A percentile compares a stretch with the other conserved stretches of the same genome.
Evolutionary conservation across 2,113 vertebrate species (phyloP).

Genomic region (Prionailurus bengalensis): DNA sequence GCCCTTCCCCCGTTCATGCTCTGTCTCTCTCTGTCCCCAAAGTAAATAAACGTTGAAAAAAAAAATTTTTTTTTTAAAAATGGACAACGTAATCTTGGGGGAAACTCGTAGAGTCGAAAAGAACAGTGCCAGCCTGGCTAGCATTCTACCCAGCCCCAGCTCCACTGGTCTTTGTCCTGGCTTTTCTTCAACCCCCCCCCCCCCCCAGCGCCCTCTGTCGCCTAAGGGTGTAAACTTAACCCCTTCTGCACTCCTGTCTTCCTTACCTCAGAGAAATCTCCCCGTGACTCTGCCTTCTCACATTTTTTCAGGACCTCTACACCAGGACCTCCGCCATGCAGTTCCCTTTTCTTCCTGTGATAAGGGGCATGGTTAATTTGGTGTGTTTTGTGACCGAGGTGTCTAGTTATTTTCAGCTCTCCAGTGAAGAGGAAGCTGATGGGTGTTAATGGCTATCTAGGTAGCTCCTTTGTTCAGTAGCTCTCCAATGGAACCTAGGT

Average conservation of each 20-base stretch:
- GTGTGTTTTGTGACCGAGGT: background rate
- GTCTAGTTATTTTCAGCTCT: background rate
- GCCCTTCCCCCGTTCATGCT: too few relatives aligned
- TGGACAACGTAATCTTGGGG: background rate
- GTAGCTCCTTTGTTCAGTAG: background rate
- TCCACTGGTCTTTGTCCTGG: background rate
- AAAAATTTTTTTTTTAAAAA: background rate
- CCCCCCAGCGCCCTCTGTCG: rapidly evolving
- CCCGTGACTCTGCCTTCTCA: background rate
- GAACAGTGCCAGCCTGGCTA: background rate
- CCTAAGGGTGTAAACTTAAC: background rate
- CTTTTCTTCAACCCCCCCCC: background rate
- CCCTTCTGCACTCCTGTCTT: background rate
- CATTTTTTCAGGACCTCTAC: background rate
- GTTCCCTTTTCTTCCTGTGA: background rate
- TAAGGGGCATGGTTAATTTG: background rate
- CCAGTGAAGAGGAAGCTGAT: background rate
- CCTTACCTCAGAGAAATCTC: background rate
- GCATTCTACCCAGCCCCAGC: background rate
- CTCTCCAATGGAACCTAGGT: background rate
- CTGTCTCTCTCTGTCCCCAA: too few relatives aligned
- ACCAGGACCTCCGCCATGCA: background rate
- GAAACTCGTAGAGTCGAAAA: background rate
- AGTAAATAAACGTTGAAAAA: too few relatives aligned
- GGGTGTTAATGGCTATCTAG: background rate